Base-by-base conservation (phyloP, 2,888 invertebrate species). In the Sesia apiformis region DNA sequence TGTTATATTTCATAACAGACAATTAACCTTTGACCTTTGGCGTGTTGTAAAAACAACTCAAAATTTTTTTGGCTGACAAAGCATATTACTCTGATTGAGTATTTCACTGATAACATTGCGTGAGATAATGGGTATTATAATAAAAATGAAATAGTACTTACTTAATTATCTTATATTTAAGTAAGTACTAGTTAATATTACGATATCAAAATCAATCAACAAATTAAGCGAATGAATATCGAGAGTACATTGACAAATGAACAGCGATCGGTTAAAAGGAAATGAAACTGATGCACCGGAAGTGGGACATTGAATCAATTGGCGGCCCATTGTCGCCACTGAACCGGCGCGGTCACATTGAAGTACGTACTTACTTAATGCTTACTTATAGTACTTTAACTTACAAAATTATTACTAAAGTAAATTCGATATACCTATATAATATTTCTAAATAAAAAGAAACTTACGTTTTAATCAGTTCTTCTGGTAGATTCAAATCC, bases 251-350 rank as follows among this genome's bases (percentile, higher is more conserved):
- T 76, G 83, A 84, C 80, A 85, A 85, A 84, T n/a, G 82, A 82
- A 74, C 83, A 83, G 70, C 74, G 71, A 66, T 69, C 69, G 62
- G 72, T 83, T 80, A 83, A 84, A 84, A 86, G 87, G 87, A 89
- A 88, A 86, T 87, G 81, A 84, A 83, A 80, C 76, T 78, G 84
- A 87, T 87, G 77, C 78, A 78, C 82, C 76, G 88, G 88, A 89
- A 87, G 82, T 86, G 84, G 85, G 81, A 78, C 81, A 84, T 85
- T 88, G 85, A 84, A 81, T 83, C 87, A 87, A 86, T 88, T 85
- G 81, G 68, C 65, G 63, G 56, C 53, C 73, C 69, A 77, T 80
- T 81, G 79, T 78, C 64, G 72, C 69, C 70, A 70, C 63, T 69
- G 64, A 68, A 68, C 72, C 70, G 78, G 74, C 75, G 74, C 75